Percentiles rank a stretch among this genome's conserved stretches.
Evolutionary conservation across 2,797 vertebrate genomes (phyloP).

Genomic region (Argyrosomus regius): DNA sequence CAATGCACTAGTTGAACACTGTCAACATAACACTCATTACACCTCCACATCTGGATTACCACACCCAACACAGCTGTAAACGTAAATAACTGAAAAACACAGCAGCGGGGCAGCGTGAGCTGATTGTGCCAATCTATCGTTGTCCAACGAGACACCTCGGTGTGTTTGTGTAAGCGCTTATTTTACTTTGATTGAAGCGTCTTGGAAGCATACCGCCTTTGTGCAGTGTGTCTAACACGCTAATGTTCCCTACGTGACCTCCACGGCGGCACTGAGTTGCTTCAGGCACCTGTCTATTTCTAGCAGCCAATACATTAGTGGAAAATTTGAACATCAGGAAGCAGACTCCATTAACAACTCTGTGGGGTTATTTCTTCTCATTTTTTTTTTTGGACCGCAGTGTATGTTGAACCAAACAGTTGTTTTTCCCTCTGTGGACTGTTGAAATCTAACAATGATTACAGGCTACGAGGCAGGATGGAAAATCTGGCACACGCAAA

Average conservation of each 20-base stretch:
- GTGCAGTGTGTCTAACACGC: conserved; percentile 41
- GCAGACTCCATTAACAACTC: conserved; percentile 41
- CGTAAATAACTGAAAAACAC: conserved; percentile 20
- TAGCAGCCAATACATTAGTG: conserved; percentile 53
- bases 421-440: conserved; percentile 61
- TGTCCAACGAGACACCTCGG: conserved; percentile 3
- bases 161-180: conserved; percentile 25
- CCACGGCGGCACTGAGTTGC: conserved; percentile 36
- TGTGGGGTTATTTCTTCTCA: conserved; percentile 34
- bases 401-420: conserved; percentile 40
- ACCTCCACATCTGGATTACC: conserved; percentile 35
- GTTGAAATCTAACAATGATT: conserved; percentile 75
- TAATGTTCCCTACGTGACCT: conserved; percentile 57
- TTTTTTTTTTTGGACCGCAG: conserved; percentile 34
- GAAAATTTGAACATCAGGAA: conserved; percentile 52
- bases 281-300: conserved; percentile 56
- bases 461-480: conserved; percentile 62
- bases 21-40: conserved; percentile 11
- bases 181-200: conserved; percentile 34
- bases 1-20: conserved; percentile 1
- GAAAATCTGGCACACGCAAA: conserved; percentile 68
- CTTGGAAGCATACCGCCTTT: conserved; percentile 39
- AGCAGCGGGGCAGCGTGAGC: conserved; percentile 6
- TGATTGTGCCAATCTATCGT: conserved; percentile 24
- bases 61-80: conserved; percentile 31